Conservation (phyloP, 2,113 vertebrate genomes). For the Capra hircus region DNA sequence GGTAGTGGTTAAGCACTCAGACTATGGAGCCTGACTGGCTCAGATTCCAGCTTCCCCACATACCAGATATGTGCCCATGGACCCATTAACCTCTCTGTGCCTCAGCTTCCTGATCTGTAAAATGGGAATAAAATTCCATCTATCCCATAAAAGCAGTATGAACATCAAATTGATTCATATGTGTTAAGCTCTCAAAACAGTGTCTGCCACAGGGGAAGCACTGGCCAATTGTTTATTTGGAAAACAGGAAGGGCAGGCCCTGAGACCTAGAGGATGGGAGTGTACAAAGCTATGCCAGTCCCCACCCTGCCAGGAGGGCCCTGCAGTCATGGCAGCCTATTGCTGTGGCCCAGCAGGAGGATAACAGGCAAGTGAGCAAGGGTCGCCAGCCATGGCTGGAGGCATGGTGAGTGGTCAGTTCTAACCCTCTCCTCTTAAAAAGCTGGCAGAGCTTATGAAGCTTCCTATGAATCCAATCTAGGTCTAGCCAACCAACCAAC, state of each 20-base stretch:
- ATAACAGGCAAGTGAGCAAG: not conserved
- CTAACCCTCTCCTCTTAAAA: not conserved
- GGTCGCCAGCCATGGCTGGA: not conserved
- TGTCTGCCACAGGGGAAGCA: not conserved
- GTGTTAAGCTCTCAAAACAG: not conserved
- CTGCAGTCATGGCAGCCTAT: accelerated
- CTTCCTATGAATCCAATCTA: not conserved
- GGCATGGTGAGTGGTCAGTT: not conserved
- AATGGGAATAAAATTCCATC: not conserved
- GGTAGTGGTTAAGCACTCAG: not conserved
- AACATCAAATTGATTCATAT: not conserved
- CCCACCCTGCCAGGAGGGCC: not conserved
- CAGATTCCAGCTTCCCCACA: not conserved
- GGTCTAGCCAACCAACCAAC: not conserved
- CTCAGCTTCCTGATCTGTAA: not conserved
- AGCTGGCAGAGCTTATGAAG: not conserved
- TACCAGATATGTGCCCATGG: not conserved
- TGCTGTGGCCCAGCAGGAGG: not conserved
- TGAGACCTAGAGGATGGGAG: not conserved
- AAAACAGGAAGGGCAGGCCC: not conserved
- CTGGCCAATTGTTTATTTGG: not conserved
- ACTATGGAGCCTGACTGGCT: not conserved
- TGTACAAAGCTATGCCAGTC: not conserved
- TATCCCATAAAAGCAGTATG: not conserved
- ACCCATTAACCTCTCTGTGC: not conserved